Evolutionary conservation across 2,888 invertebrate species (phyloP).

Genomic region (Coelinius sp.): DNA sequence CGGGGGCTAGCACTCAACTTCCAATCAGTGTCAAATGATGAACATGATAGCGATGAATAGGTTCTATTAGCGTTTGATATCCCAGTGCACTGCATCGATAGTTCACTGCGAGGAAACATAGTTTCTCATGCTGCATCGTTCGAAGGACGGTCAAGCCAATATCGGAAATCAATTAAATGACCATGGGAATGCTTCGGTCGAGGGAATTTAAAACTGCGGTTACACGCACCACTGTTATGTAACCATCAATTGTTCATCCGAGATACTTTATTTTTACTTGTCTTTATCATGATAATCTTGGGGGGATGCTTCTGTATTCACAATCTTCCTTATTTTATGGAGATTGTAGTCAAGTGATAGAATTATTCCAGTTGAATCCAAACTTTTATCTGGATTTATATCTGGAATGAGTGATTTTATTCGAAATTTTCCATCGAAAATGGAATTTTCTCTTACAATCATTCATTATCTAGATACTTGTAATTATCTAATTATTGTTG

Average conservation of each 20-base stretch:
- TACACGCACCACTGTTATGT: constrained; percentile 33
- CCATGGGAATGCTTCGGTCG: constrained; percentile 47
- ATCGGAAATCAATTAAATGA: constrained; percentile 63
- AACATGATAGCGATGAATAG: constrained; percentile 46
- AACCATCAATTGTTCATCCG: background rate
- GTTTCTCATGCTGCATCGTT: constrained; percentile 43
- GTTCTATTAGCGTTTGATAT: constrained; percentile 41
- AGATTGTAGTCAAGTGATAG: too few species aligned
- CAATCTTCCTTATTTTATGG: too few species aligned
- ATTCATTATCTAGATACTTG: too few species aligned
- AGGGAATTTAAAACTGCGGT: constrained; percentile 42
- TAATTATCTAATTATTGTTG: too few species aligned
- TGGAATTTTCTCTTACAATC: too few species aligned
- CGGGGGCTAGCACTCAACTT: constrained; percentile 27
- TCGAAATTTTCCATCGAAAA: too few species aligned
- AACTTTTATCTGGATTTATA: too few species aligned
- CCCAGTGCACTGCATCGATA: constrained; percentile 31
- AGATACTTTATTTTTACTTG: background rate
- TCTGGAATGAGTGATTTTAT: too few species aligned
- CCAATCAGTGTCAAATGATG: constrained; percentile 47
- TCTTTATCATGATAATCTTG: too few species aligned
- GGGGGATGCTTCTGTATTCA: too few species aligned
- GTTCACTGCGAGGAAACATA: constrained; percentile 48
- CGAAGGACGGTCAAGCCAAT: constrained; percentile 55
- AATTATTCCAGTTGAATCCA: too few species aligned